Evolutionary conservation across 2,113 vertebrate genomes (phyloP), one percentile per base, ranked within the genome.

Genomic region (Oryzias curvinotus): DNA sequence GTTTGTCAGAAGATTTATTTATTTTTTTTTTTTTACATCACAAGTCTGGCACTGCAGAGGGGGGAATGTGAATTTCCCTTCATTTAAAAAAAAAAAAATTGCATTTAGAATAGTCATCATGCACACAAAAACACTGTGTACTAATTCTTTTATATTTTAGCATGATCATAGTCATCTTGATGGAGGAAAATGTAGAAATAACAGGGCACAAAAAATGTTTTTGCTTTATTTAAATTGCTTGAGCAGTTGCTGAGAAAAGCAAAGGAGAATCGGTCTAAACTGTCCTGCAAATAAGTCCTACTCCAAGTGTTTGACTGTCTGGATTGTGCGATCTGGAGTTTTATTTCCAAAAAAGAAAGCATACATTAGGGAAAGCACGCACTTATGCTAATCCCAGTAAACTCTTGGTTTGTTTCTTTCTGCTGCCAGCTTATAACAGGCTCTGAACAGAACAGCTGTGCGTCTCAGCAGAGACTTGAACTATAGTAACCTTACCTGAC

Each of bases 401-500:
- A 25, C 54, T 10, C 36, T 12, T 36, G 8, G 1, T 36, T 13
- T 36, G 36, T 12, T 36, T 36, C 36, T 36, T 36, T 36, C 36
- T 12, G 36, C 12, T 12, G 36, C 36, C 3, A 3, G 36, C 10
- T 36, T 36, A 36, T 1, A 36, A 36, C 36, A 7, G n/a, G 47
- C n/a, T 68, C 21, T 58, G 21, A 1, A 56, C 46, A 59, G 61
- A 65, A 72, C 52, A 60, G 45, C 47, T 73, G 63, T 43, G 21
- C 25, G 46, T 45, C 57, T 42, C 42, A 69, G 54, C 18, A 3
- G 30, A 79, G 59, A 71, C 16, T 52, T 86, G 75, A 80, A 89
- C 84, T 77, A n/a, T 43, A 82, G 82, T 85, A 85, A 87, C 84
- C 84, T 69, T 14, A 21, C 0, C 62, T 57, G 47, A 23, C 57